Conservation (phyloP, 2,888 invertebrate species). For the Saturnia pavonia region DNA sequence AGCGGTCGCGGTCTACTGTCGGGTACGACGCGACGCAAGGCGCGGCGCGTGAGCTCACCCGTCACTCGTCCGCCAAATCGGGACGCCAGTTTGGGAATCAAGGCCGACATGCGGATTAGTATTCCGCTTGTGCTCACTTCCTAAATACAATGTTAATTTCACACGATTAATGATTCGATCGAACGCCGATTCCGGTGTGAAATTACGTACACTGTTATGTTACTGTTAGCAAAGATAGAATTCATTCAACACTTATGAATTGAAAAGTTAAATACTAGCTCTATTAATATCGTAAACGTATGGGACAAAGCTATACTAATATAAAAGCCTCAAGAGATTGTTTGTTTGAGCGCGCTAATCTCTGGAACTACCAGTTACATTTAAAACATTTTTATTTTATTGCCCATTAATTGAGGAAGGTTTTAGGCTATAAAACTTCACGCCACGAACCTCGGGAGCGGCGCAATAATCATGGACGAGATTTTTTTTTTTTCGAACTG, state of each 20-base stretch:
- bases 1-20: constrained; percentile 38
- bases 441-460: no score
- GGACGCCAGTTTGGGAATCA: constrained; percentile 76
- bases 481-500: no score
- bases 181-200: constrained; percentile 42
- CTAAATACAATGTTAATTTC: constrained; percentile 71
- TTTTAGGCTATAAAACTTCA: no score
- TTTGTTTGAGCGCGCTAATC: no score
- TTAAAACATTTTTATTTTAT: no score
- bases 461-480: no score
- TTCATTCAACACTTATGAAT: neutral
- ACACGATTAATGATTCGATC: constrained; percentile 65
- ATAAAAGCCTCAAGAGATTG: no score
- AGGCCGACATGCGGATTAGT: constrained; percentile 72
- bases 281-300: no score
- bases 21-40: constrained; percentile 44
- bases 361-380: no score
- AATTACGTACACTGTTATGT: constrained; percentile 41
- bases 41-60: constrained; percentile 68
- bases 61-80: constrained; percentile 64
- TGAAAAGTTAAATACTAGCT: no score
- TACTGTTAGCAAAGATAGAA: constrained; percentile 1
- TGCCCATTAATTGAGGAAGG: no score
- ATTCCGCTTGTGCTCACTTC: constrained; percentile 64
- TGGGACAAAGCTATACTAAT: no score